Percentiles rank a stretch among this genome's conserved stretches.
phyloP scores from a whole-genome alignment of 2,797 vertebrate genomes.

The Eulemur coronatus region DNA sequence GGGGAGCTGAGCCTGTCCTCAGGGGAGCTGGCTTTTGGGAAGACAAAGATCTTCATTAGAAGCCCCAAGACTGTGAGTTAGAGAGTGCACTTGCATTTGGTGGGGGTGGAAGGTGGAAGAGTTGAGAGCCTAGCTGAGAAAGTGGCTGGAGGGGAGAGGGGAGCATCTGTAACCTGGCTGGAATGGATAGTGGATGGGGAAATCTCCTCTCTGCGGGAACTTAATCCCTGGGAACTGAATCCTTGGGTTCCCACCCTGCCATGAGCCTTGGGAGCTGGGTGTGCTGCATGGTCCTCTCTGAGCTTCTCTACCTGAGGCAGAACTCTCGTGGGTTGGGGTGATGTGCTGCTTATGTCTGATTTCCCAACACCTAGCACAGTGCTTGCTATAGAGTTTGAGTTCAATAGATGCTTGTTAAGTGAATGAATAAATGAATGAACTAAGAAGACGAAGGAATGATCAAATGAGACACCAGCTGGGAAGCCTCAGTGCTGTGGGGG shows the following conservation, averaged over 20 bases:
- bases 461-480: not conserved
- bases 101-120: accelerated
- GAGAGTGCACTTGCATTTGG: not conserved
- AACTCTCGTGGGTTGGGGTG: not conserved
- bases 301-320: not conserved
- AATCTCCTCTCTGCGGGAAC: not conserved
- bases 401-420: not conserved
- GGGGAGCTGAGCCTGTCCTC: conserved; percentile 62
- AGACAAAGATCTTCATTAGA: conserved; percentile 88
- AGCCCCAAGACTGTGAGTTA: conserved; percentile 85
- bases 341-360: not conserved
- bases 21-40: conserved; percentile 83
- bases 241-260: not conserved
- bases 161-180: too few species aligned
- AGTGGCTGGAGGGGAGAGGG: not conserved
- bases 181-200: not conserved
- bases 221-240: not conserved
- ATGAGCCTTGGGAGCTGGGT: not conserved
- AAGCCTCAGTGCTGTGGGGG: not conserved
- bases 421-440: not conserved
- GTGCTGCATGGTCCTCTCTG: not conserved
- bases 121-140: not conserved
- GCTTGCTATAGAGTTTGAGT: not conserved
- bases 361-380: not conserved
- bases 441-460: not conserved